Conservation (phyloP, 37 sponge, comb jelly and placozoan genomes). For the Haliclona indistincta region DNA sequence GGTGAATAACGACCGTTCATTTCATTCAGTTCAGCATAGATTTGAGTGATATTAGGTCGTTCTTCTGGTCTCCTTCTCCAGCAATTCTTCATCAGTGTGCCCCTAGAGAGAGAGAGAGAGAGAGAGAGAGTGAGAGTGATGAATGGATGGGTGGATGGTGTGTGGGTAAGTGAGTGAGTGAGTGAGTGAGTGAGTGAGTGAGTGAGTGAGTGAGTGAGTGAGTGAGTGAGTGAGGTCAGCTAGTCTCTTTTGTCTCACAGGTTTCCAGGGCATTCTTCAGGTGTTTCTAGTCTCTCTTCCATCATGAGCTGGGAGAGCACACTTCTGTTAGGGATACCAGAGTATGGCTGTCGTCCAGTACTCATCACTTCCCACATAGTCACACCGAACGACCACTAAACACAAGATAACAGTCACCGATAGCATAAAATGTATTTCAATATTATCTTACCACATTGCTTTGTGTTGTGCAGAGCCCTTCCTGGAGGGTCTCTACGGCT, state of each 20-base stretch:
- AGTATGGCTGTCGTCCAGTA: constrained; percentile 57
- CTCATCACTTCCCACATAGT: constrained; percentile 69
- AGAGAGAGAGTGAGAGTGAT: too few relatives aligned
- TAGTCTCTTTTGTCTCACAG: constrained; percentile 57
- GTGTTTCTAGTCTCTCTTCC: constrained; percentile 38
- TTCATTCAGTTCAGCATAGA: constrained; percentile 9
- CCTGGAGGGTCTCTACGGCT: constrained; percentile 74
- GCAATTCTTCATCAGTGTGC: constrained; percentile 41
- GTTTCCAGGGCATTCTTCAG: constrained; percentile 44
- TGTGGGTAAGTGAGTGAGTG: too few relatives aligned
- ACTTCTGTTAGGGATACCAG: constrained; percentile 45
- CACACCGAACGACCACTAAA: constrained; percentile 77
- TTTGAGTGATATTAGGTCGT: constrained; percentile 46
- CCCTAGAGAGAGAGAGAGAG: too few relatives aligned
- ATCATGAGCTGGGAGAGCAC: constrained; percentile 66
- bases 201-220: too few relatives aligned
- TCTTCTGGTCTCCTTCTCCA: constrained; percentile 34
- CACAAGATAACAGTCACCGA: too few relatives aligned
- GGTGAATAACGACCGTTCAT: neutral
- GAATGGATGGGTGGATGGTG: too few relatives aligned
- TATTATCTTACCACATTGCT: constrained; percentile 91
- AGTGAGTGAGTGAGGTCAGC: too few relatives aligned
- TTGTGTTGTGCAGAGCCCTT: constrained; percentile 55
- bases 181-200: too few relatives aligned
- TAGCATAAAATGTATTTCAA: too few relatives aligned